Percentiles rank a stretch among this genome's conserved stretches.
Evolutionary conservation across 2,113 vertebrate genomes (phyloP).

Genomic region (Andinoacara biseriatus): DNA sequence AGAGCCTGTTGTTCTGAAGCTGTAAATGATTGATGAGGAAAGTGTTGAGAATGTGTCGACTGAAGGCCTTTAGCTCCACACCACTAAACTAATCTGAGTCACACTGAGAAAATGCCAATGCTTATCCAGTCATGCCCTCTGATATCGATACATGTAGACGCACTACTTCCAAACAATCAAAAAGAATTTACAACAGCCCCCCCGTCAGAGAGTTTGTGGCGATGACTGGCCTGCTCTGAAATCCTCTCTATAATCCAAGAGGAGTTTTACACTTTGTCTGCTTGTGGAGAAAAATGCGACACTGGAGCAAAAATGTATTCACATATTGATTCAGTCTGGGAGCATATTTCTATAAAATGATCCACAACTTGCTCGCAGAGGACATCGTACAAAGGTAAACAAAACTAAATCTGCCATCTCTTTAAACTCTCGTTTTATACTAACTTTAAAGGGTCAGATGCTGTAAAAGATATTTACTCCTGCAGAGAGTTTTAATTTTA

Average conservation of each 20-base stretch:
- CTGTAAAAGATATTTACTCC: not conserved
- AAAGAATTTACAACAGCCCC: not conserved
- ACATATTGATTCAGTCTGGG: not conserved
- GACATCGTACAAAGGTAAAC: constrained; percentile 2
- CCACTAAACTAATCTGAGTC: constrained; percentile 43
- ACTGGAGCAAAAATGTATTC: constrained; percentile 2
- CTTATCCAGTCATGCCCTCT: constrained; percentile 22
- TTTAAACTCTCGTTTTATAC: not conserved
- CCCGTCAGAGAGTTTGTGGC: not conserved
- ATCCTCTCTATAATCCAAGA: not conserved
- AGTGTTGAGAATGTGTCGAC: constrained; percentile 32
- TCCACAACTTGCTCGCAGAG: not conserved
- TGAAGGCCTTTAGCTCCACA: constrained; percentile 35
- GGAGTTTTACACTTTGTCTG: constrained; percentile 23
- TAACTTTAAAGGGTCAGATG: not conserved
- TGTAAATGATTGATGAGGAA: constrained; percentile 63
- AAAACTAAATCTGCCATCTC: not conserved
- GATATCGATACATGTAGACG: not conserved
- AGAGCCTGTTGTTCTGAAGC: constrained; percentile 55
- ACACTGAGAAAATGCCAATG: constrained; percentile 23
- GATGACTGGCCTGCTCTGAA: not conserved
- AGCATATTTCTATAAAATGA: constrained; percentile 14
- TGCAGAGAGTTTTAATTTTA: not conserved
- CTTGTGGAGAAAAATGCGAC: constrained; percentile 4
- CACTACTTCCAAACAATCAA: not conserved